A percentile compares a stretch with the other conserved stretches of the same genome.
Conservation (phyloP, 2,113 vertebrate species). For the Erythrocercus mccallii region DNA sequence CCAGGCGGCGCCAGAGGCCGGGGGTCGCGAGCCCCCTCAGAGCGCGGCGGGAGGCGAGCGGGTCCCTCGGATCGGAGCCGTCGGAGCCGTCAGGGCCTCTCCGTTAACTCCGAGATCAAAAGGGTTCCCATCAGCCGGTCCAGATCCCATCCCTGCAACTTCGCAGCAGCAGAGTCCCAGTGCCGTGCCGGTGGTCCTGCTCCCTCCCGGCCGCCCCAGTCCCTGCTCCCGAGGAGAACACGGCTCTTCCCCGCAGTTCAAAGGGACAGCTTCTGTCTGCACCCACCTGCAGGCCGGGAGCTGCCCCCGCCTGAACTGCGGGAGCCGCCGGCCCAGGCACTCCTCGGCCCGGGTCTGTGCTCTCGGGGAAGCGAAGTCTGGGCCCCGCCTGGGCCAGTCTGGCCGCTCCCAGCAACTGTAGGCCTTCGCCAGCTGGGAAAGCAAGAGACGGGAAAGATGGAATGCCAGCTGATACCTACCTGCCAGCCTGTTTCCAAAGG, state of each 20-base stretch:
- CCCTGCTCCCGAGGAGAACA: neutral
- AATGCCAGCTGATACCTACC: neutral
- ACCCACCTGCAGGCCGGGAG: neutral
- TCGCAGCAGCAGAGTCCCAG: neutral
- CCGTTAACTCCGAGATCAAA: neutral
- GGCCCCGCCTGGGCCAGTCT: neutral
- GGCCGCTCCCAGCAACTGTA: neutral
- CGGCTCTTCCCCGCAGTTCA: fast-evolving
- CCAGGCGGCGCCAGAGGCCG: neutral
- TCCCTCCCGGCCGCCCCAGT: neutral
- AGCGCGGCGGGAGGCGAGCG: neutral
- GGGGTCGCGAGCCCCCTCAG: neutral
- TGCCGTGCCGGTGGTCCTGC: neutral
- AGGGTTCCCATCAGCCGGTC: neutral
- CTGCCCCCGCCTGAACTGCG: neutral
- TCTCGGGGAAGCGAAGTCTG: too few relatives aligned
- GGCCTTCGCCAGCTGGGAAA: neutral
- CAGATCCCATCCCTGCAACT: neutral
- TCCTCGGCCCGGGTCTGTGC: neutral
- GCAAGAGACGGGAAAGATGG: neutral
- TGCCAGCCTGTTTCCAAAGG: neutral
- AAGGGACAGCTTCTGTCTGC: too few relatives aligned
- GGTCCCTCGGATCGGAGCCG: fast-evolving
- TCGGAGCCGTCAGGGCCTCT: neutral
- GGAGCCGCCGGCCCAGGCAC: neutral